Evolutionary conservation across 2,888 invertebrate species (phyloP).

Genomic region (Eupithecia pulchellata): DNA sequence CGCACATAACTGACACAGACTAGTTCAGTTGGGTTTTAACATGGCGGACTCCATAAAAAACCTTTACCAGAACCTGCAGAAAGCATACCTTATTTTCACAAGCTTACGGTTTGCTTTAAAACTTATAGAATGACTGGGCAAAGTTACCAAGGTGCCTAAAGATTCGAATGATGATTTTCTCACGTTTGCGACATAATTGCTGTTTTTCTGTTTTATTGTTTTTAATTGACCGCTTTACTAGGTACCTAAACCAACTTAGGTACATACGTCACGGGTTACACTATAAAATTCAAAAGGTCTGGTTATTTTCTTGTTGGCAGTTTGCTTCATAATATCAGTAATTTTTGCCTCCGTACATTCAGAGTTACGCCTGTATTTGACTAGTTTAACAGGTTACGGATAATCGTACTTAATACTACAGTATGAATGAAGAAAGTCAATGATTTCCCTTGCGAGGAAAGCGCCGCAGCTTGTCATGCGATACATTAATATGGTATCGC

Average conservation of each 20-base stretch:
- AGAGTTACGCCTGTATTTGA: background rate
- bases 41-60: slow-evolving; percentile 29
- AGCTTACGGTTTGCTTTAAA: slow-evolving; percentile 31
- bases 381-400: slow-evolving; percentile 8
- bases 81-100: slow-evolving; percentile 33
- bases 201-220: slow-evolving; percentile 27
- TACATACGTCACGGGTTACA: background rate
- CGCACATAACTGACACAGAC: slow-evolving; percentile 24
- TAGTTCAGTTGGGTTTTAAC: slow-evolving; percentile 24
- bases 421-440: slow-evolving; percentile 32
- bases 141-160: background rate
- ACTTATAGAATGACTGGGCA: background rate
- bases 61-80: slow-evolving; percentile 19
- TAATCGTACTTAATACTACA: slow-evolving; percentile 25
- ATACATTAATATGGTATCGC: background rate
- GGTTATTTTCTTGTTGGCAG: background rate
- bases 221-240: slow-evolving; percentile 16
- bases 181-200: slow-evolving; percentile 31
- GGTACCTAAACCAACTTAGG: background rate
- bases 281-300: background rate
- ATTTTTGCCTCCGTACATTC: background rate
- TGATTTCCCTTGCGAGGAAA: slow-evolving; percentile 33
- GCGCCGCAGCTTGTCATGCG: slow-evolving; percentile 18
- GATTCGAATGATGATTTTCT: slow-evolving; percentile 19
- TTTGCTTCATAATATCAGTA: background rate